Percentiles rank a stretch among this genome's conserved stretches.
These are phyloP conservation scores for Sarcophaga caerulescens DNA, from an alignment of 2,888 invertebrate species.

Conservation along the genomic window DNA sequence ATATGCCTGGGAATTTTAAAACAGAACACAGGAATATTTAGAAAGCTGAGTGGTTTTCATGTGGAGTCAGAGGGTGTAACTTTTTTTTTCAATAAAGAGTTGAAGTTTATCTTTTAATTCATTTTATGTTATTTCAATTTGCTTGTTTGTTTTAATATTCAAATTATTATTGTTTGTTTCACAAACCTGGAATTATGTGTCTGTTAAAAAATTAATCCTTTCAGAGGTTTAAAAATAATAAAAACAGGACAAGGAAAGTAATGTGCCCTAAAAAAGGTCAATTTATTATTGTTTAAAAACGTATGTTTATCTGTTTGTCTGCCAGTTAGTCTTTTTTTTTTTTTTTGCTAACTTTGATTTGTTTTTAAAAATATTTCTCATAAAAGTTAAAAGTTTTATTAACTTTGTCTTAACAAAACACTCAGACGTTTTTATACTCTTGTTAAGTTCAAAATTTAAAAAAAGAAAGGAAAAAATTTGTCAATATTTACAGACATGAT, in stretches of 20 bases:
- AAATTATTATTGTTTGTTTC: slow-evolving; percentile 50
- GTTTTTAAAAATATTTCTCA: not conserved
- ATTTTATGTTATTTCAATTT: no score
- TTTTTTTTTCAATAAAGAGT: no score
- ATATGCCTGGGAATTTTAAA: not conserved
- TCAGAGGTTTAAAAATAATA: no score
- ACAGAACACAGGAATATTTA: not conserved
- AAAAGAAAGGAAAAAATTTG: not conserved
- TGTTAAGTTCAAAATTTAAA: not conserved
- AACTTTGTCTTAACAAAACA: not conserved
- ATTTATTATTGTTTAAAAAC: not conserved
- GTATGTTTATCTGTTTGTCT: not conserved
- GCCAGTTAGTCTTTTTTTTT: not conserved
- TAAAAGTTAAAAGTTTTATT: not conserved
- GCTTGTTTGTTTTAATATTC: not conserved
- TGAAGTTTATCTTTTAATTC: no score
- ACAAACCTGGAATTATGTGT: slow-evolving; percentile 31
- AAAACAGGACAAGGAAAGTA: no score
- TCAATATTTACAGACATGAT: not conserved
- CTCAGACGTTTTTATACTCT: not conserved
- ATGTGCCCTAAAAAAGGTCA: not conserved
- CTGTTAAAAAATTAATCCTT: no score
- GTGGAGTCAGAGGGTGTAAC: no score
- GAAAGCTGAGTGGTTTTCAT: not conserved
- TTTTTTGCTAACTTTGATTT: no score